Conservation (phyloP, 2,113 vertebrate genomes). For the Corvus moneduloides region DNA sequence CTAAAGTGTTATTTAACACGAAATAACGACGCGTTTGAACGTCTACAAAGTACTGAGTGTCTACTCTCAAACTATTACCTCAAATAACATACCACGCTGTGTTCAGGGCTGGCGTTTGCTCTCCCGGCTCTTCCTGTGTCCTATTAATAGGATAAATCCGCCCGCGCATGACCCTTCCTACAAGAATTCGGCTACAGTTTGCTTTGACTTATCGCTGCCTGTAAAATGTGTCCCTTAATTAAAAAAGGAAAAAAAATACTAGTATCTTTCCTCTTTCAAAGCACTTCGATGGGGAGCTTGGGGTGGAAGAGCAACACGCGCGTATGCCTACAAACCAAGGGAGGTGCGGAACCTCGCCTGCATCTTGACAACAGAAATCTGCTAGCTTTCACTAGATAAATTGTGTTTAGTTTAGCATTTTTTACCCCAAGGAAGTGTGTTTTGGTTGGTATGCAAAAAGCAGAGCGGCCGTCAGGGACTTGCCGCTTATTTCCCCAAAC, state of each 20-base stretch:
- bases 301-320: background rate
- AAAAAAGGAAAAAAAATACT: background rate
- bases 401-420: background rate
- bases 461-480: background rate
- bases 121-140: background rate
- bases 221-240: background rate
- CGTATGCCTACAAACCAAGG: background rate
- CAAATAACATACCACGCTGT: background rate
- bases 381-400: background rate
- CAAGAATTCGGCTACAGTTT: background rate
- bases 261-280: background rate
- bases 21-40: background rate
- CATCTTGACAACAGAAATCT: background rate
- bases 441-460: background rate
- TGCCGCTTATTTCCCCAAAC: background rate
- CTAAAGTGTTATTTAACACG: background rate
- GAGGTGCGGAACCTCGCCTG: background rate
- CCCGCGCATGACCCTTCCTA: background rate
- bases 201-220: background rate
- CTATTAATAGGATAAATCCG: background rate
- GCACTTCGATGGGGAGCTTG: background rate
- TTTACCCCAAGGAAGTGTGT: background rate
- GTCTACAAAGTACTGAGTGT: background rate
- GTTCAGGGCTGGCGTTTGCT: background rate
- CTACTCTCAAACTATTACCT: background rate